Conservation (phyloP, 2,113 vertebrate genomes). For the Leptobrachium ailaonicum region DNA sequence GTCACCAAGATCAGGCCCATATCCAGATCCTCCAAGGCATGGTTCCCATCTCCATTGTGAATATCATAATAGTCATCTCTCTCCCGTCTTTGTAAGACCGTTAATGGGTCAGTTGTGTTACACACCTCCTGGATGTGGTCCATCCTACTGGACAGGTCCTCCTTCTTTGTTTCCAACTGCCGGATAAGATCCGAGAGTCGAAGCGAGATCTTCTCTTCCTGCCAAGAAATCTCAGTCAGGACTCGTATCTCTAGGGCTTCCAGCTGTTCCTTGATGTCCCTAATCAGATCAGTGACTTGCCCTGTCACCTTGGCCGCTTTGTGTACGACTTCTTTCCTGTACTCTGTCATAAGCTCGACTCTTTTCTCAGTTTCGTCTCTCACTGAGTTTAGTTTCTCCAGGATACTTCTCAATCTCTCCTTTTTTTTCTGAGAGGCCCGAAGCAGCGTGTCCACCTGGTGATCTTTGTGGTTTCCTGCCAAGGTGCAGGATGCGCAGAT, state of each 20-base stretch:
- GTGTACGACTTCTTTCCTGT: background rate
- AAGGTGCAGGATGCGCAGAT: constrained; percentile 2
- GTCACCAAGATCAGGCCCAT: constrained; percentile 24
- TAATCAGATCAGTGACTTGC: no score
- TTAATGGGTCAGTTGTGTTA: constrained; percentile 19
- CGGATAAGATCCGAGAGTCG: constrained; percentile 7
- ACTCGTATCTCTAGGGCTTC: constrained; percentile 12
- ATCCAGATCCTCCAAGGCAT: constrained; percentile 2
- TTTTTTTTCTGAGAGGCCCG: constrained; percentile 8
- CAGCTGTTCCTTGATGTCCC: no score
- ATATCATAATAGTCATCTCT: background rate
- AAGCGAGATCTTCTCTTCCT: background rate
- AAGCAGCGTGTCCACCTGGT: background rate
- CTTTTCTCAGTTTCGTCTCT: background rate
- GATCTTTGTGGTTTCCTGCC: constrained; percentile 1
- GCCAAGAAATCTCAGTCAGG: constrained; percentile 2
- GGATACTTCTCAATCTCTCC: background rate
- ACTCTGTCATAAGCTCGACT: background rate
- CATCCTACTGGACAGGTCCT: constrained; percentile 27
- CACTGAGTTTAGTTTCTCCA: background rate
- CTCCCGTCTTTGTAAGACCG: constrained; percentile 7
- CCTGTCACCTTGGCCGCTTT: background rate
- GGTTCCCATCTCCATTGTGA: background rate
- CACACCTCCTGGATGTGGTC: constrained; percentile 26
- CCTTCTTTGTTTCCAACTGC: constrained; percentile 29